phyloP scores from a whole-genome alignment of 2,797 vertebrate species.

The Vultur gryphus region DNA sequence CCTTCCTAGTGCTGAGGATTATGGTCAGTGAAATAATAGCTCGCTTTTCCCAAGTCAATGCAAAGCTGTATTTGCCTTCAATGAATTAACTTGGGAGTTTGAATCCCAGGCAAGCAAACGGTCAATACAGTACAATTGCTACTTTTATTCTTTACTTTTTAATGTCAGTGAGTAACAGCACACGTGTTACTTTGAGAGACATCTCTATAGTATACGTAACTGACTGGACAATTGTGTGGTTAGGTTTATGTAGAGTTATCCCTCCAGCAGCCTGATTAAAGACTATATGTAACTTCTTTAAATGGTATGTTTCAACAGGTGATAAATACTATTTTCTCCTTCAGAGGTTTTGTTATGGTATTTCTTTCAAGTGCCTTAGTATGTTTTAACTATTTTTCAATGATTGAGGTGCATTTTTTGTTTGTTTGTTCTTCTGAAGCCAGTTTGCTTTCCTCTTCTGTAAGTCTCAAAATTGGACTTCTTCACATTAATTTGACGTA shows the following conservation, averaged over 20 bases:
- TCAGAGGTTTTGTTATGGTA: not conserved
- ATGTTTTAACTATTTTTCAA: not conserved
- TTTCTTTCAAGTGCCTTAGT: not conserved
- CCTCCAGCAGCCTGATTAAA: not conserved
- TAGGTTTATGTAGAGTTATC: not conserved
- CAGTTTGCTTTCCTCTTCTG: not conserved
- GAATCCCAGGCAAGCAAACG: not conserved
- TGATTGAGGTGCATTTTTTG: not conserved
- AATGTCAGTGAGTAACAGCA: not conserved
- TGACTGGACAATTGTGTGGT: not conserved
- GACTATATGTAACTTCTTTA: not conserved
- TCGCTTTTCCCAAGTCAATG: not conserved
- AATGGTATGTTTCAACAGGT: not conserved
- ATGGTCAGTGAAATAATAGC: not conserved
- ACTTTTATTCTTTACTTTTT: not conserved
- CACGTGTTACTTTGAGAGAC: not conserved
- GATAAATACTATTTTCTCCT: not conserved
- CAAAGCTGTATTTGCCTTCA: not conserved
- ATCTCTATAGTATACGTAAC: not conserved
- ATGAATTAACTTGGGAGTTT: not conserved
- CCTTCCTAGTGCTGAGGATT: not conserved
- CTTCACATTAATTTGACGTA: not conserved
- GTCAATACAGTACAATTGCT: not conserved
- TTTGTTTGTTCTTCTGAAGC: not conserved
- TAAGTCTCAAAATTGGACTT: not conserved